These are phyloP conservation scores for Caenorhabditis sp. DNA, from an alignment of 2,888 invertebrate species.

Conservation along the genomic window DNA sequence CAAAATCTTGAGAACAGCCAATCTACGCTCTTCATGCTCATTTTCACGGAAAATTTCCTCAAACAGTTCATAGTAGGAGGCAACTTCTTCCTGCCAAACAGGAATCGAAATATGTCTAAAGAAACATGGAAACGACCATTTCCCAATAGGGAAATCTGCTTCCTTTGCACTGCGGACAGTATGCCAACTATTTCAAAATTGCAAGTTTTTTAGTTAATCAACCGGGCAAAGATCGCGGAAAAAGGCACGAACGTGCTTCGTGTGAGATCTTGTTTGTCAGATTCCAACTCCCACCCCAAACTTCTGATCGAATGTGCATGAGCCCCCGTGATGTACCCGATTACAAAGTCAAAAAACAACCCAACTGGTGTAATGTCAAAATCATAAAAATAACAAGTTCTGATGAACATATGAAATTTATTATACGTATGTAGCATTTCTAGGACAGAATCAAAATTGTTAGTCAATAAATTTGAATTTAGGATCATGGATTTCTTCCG, in stretches of 20 bases:
- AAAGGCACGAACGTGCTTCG: background rate
- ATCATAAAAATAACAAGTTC: too few relatives aligned
- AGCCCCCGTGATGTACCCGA: constrained; percentile 30
- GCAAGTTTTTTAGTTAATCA: background rate
- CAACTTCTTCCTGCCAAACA: too few relatives aligned
- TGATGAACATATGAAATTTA: constrained; percentile 3
- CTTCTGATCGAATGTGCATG: constrained; percentile 48
- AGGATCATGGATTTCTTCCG: constrained; percentile 62
- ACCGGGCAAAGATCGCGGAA: constrained; percentile 26
- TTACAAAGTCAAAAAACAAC: constrained; percentile 27
- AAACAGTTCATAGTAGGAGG: too few relatives aligned
- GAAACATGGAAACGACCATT: too few relatives aligned
- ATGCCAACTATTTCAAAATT: constrained; percentile 30
- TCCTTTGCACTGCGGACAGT: too few relatives aligned
- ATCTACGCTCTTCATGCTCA: too few relatives aligned
- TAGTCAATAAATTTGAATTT: constrained; percentile 64
- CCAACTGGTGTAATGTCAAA: too few relatives aligned
- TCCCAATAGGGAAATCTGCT: too few relatives aligned
- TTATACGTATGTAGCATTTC: constrained; percentile 9
- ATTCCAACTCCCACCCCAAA: background rate
- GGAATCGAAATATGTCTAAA: too few relatives aligned
- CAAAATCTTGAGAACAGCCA: too few relatives aligned
- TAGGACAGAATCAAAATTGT: background rate
- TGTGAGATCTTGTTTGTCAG: constrained; percentile 22
- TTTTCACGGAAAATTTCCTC: too few relatives aligned